Conservation (phyloP, 2,797 vertebrate species). For the Dromococcyx pavoninus region DNA sequence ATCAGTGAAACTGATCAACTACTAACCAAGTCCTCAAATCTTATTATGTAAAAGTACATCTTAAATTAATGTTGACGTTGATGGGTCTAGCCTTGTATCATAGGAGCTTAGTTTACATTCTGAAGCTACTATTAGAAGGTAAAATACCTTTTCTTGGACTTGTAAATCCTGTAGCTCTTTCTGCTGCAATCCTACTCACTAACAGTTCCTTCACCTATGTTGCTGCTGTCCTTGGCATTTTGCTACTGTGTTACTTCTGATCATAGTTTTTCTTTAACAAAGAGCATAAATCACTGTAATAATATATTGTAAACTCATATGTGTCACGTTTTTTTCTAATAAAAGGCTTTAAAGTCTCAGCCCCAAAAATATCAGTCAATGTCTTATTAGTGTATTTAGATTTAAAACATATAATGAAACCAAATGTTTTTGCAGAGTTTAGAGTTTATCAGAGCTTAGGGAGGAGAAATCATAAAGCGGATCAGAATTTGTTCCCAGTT, state of each 20-base stretch:
- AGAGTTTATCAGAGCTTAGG: conserved; percentile 17
- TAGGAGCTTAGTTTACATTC: not conserved
- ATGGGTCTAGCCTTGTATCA: not conserved
- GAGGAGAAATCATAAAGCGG: not conserved
- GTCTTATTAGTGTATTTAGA: not conserved
- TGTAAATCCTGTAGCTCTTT: not conserved
- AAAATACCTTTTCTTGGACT: not conserved
- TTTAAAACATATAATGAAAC: conserved; percentile 16
- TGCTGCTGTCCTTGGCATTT: not conserved
- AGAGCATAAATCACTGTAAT: not conserved
- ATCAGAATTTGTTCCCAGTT: conserved; percentile 4
- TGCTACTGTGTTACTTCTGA: not conserved
- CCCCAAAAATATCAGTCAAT: conserved; percentile 2
- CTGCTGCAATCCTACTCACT: not conserved
- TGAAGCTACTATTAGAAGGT: not conserved
- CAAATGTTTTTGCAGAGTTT: conserved; percentile 12
- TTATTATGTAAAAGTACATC: not conserved
- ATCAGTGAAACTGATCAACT: not conserved
- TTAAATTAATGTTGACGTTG: not conserved
- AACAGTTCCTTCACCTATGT: not conserved
- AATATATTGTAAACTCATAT: not conserved
- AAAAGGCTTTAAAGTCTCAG: not conserved
- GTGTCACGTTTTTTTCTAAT: not conserved
- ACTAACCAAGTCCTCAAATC: not conserved
- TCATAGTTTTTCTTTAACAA: not conserved